Percentiles rank a stretch among this genome's conserved stretches.
phyloP scores from a whole-genome alignment of 2,888 invertebrate species.

The Linnaemya vulpina region DNA sequence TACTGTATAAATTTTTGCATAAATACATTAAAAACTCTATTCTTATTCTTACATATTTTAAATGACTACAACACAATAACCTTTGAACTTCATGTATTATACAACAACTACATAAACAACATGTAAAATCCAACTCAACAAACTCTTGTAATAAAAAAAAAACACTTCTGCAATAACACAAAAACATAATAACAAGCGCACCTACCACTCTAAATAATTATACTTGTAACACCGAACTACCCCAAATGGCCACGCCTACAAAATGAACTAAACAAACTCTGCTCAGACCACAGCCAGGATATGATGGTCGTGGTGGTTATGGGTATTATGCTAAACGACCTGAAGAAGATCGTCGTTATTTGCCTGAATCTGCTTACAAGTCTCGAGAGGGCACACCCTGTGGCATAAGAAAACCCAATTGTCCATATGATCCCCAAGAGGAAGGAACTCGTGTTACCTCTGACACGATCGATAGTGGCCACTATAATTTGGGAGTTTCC shows the following conservation, averaged over 20 bases:
- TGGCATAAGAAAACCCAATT: slow-evolving; percentile 75
- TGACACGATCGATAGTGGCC: slow-evolving; percentile 76
- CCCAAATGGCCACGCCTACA: slow-evolving; percentile 12
- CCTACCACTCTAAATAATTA: slow-evolving; percentile 41
- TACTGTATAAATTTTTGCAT: slow-evolving; percentile 31
- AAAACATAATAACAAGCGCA: slow-evolving; percentile 58
- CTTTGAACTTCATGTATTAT: slow-evolving; percentile 63
- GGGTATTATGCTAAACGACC: slow-evolving; percentile 85
- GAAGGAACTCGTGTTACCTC: slow-evolving; percentile 76
- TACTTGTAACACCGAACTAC: slow-evolving; percentile 1
- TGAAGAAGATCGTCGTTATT: slow-evolving; percentile 79
- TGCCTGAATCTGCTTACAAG: slow-evolving; percentile 74
- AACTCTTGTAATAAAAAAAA: slow-evolving; percentile 35
- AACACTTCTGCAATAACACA: slow-evolving; percentile 57
- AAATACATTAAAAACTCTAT: slow-evolving; percentile 68
- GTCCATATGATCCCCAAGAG: slow-evolving; percentile 73
- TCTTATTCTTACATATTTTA: slow-evolving; percentile 78
- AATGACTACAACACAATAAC: slow-evolving; percentile 71
- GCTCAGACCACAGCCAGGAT: slow-evolving; percentile 86
- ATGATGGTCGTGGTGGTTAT: slow-evolving; percentile 85
- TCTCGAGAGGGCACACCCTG: slow-evolving; percentile 73
- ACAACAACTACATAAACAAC: slow-evolving; percentile 70
- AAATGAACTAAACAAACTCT: not conserved
- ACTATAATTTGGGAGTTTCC: slow-evolving; percentile 63
- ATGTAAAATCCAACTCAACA: slow-evolving; percentile 48